Evolutionary conservation across 2,888 invertebrate genomes (phyloP).

Genomic region (Argyresthia goedartella): DNA sequence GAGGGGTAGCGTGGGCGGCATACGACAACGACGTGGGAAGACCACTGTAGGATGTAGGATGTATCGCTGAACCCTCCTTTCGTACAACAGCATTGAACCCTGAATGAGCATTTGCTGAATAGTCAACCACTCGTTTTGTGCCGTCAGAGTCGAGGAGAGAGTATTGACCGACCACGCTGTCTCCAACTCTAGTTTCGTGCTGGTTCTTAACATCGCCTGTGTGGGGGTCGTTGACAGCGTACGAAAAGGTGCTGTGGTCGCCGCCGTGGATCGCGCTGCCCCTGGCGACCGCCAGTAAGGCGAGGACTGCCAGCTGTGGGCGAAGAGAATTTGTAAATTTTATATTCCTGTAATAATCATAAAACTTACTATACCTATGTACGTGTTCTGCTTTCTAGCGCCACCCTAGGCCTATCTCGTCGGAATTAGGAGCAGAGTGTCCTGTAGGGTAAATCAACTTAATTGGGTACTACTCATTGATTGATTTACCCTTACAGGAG

Average conservation of each 20-base stretch:
- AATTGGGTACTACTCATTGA: too few relatives aligned
- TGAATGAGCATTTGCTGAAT: conserved; percentile 36
- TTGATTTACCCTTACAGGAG: too few relatives aligned
- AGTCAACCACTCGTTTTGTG: conserved; percentile 63
- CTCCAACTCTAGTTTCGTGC: conserved; percentile 40
- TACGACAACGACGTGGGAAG: conserved; percentile 14
- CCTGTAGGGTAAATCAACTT: too few relatives aligned
- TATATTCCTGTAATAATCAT: neutral
- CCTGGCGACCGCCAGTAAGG: conserved; percentile 22
- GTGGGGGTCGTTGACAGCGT: conserved; percentile 44
- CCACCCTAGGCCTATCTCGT: too few relatives aligned
- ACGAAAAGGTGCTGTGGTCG: conserved; percentile 32
- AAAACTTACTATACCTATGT: neutral
- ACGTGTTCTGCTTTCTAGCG: neutral
- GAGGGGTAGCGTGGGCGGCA: conserved; percentile 15
- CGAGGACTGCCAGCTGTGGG: conserved; percentile 23
- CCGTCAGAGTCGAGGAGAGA: conserved; percentile 64
- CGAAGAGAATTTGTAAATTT: neutral
- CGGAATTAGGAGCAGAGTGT: too few relatives aligned
- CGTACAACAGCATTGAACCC: conserved; percentile 69
- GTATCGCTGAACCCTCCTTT: conserved; percentile 30
- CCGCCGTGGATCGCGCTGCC: conserved; percentile 18
- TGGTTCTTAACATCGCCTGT: conserved; percentile 53
- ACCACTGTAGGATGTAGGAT: conserved; percentile 20
- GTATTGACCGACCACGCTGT: conserved; percentile 59